Evolutionary conservation across 1,140 invertebrate genomes (phyloP), one percentile per base, ranked within the genome.

Genomic region (Agrypnia vestita): DNA sequence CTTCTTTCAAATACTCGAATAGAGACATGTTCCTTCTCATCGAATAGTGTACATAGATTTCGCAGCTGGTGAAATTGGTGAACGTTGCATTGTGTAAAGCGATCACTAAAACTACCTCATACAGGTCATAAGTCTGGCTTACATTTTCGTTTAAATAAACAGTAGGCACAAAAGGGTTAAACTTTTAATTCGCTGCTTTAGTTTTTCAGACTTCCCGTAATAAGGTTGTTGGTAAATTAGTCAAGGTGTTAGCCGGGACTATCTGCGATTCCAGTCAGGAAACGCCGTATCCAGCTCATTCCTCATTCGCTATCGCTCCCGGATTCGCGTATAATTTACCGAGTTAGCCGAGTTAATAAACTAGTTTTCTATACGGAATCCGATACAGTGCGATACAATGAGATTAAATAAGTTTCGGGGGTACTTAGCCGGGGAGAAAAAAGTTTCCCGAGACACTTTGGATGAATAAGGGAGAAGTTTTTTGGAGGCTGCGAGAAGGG

Each of bases 361-460:
- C 59, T 62, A 62, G 12, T 35, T 12, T 62, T 62, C 17, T 56
- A 13, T 8, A 62, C 59, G 25, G 19, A 62, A 62, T 62, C 59
- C 59, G 59, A 62, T 62, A 62, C 21, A 62, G 17, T 62, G 17
- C 59, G 59, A 62, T 62, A 62, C 19, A 62, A 62, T 62, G 59
- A 62, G 59, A 62, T 62, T 62, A 62, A 62, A 62, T 62, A 62
- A 62, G 59, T 62, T 62, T 62, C 59, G 8, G 59, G 11, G 49
- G 9, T 62, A 25, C 59, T 62, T 21, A 35, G 25, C 19, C n/a
- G 17, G 25, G 17, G 19, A 25, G 12, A 56, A 62, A 62, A 62
- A 35, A 35, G 10, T 43, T 64, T 43, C 35, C 61, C 35, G 19
- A 64, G 61, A 25, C 61, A 44, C 19, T 44, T 21, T 25, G 25